Evolutionary conservation across 2,797 vertebrate species (phyloP), one percentile per base, ranked within the genome.

Genomic region (Brotula barbata): DNA sequence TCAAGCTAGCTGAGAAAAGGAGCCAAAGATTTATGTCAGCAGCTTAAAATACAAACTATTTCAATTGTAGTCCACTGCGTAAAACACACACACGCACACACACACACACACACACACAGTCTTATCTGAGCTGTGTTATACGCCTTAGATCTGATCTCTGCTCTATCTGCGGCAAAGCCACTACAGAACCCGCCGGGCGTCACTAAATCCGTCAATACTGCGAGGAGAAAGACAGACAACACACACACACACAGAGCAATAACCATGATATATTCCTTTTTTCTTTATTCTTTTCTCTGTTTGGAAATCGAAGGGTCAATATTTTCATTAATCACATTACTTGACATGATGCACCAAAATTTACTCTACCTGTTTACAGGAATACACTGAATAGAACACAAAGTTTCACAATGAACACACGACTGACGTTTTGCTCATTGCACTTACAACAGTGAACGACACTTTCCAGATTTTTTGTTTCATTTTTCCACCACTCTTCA

Each of bases 301-400:
- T 95, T 93, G 93, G 89, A 92, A 95, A 93, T 94, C 93, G 92
- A 92, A 93, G 93, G 91, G 92, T 94, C 92, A 92, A 92, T 92
- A 93, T 93, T 93, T 92, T 92, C 88, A 92, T 91, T 89, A 90
- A 92, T 95, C 94, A 98, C 96, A 93, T 96, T 94, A 98, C 94
- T 93, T 92, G 93, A 93, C 94, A 94, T 92, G 89, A 94, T 93
- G 94, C 94, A 94, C 93, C 86, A 94, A 93, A 90, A 89, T 89
- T 84, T 94, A 95, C 93, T 94, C 93, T 93, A 88, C 90, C 92
- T 92, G 93, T 94, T 94, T 94, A 98, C 94, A 94, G 89, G 94
- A 94, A 94, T 93, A 97, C 94, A 93, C 89, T 92, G 94, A 93
- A 94, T 96, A 94, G 86, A 93, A 94, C 93, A 96, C 94, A 92